These are phyloP conservation scores for Mus spicilegus DNA, from an alignment of 2,113 vertebrate genomes.

Conservation along the genomic window DNA sequence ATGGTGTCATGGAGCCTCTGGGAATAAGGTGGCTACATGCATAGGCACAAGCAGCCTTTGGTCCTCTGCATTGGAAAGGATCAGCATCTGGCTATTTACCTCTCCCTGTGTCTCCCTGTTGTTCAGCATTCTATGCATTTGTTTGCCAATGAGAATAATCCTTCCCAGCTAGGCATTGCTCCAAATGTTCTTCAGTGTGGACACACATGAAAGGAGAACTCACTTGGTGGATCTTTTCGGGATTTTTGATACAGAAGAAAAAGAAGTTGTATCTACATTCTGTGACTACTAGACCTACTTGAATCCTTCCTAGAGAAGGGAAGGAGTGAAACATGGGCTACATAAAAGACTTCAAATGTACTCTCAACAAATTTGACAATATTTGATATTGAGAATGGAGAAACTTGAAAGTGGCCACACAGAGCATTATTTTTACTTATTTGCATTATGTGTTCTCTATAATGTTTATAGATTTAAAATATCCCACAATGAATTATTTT, in stretches of 20 bases:
- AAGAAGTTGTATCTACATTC: background rate
- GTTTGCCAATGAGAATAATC: background rate
- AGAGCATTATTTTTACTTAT: background rate
- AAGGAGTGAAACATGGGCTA: background rate
- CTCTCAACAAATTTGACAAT: background rate
- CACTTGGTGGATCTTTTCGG: background rate
- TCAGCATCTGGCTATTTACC: background rate
- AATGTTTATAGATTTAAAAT: slow-evolving; percentile 30
- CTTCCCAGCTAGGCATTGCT: background rate
- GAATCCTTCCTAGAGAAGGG: background rate
- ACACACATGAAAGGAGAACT: background rate
- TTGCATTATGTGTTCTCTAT: background rate
- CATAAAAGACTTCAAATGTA: background rate
- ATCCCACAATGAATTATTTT: background rate
- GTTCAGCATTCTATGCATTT: background rate
- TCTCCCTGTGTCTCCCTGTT: background rate
- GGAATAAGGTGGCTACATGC: background rate
- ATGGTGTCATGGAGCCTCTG: background rate
- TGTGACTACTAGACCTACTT: background rate
- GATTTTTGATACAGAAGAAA: background rate
- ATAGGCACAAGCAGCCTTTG: background rate
- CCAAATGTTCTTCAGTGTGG: background rate
- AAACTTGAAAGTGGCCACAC: background rate
- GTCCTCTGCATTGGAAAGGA: background rate
- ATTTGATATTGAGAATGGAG: background rate